Conservation (phyloP, 2,888 invertebrate genomes). For the Calameuta filiformis region DNA sequence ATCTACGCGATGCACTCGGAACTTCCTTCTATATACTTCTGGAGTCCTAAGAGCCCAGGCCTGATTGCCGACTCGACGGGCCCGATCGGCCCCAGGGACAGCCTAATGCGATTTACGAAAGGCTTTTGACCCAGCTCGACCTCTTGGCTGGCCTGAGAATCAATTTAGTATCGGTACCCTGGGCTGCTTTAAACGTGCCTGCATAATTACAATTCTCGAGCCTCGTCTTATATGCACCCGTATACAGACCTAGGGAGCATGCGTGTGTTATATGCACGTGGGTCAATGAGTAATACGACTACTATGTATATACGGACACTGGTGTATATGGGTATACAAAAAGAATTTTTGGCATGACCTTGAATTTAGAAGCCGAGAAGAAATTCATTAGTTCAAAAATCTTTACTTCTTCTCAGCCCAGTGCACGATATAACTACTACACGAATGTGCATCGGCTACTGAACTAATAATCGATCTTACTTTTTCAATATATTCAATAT, state of each 20-base stretch:
- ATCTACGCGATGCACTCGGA: not conserved
- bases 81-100: conserved; percentile 30
- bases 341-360: not conserved
- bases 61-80: conserved; percentile 52
- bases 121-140: conserved; percentile 55
- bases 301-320: not conserved
- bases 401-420: not conserved
- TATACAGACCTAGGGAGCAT: not conserved
- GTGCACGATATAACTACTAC: not conserved
- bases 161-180: conserved; percentile 45
- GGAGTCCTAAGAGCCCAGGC: conserved; percentile 26
- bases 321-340: not conserved
- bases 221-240: not conserved
- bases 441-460: not conserved
- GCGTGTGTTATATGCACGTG: not conserved
- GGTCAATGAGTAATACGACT: not conserved
- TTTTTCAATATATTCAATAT: too few relatives aligned
- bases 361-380: not conserved
- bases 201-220: conserved; percentile 19
- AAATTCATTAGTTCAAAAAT: not conserved
- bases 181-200: conserved; percentile 13
- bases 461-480: not conserved
- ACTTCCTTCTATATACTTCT: not conserved
- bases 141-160: conserved; percentile 52
- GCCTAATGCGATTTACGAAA: conserved; percentile 58